phyloP scores from a whole-genome alignment of 2,797 vertebrate genomes.

The Parambassis ranga region DNA sequence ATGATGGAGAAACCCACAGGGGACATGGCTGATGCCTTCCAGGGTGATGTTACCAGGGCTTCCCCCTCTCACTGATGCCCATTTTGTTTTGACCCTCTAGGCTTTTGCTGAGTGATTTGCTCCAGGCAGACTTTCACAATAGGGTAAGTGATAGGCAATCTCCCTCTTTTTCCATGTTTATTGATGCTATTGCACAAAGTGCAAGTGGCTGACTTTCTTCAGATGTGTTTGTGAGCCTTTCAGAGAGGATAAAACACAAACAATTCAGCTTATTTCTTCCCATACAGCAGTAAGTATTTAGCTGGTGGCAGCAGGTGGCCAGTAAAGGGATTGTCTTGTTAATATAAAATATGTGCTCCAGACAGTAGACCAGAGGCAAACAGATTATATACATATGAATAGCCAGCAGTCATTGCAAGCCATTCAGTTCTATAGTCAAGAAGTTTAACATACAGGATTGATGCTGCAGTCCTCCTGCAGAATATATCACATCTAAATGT shows the following conservation, averaged over 20 bases:
- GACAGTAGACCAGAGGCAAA: constrained; percentile 13
- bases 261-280: constrained; percentile 8
- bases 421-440: background rate
- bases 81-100: background rate
- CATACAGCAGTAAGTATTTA: constrained; percentile 11
- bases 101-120: constrained; percentile 2
- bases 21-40: background rate
- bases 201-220: no score
- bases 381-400: constrained; percentile 10
- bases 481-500: constrained; percentile 14
- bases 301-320: constrained; percentile 15
- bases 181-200: constrained; percentile 1
- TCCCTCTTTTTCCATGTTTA: background rate
- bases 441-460: constrained; percentile 1
- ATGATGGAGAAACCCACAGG: background rate
- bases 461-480: constrained; percentile 5
- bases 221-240: no score
- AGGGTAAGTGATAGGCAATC: background rate
- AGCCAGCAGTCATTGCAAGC: constrained; percentile 17
- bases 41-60: constrained; percentile 6
- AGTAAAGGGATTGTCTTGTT: constrained; percentile 32
- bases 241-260: background rate
- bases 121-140: background rate
- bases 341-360: constrained; percentile 28
- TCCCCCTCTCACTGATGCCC: background rate